phyloP scores from a whole-genome alignment of 2,113 vertebrate genomes.

The Atrichornis clamosus region DNA sequence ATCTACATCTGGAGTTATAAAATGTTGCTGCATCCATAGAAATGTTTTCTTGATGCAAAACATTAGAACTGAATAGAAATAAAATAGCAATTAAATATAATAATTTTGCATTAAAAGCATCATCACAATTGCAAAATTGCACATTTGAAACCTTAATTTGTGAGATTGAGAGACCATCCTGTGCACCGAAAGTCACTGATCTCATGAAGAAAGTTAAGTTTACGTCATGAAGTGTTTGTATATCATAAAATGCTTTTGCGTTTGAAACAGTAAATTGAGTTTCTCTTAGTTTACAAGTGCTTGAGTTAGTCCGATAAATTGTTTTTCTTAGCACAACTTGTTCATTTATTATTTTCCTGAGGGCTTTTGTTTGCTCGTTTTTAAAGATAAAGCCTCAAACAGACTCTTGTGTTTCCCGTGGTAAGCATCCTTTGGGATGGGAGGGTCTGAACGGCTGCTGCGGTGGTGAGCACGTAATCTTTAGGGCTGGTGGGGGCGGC shows the following conservation, averaged over 20 bases:
- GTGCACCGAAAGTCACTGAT: background rate
- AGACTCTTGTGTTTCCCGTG: background rate
- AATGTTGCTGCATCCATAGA: constrained; percentile 5
- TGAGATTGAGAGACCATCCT: background rate
- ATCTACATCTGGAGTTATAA: constrained; percentile 18
- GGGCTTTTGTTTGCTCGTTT: background rate
- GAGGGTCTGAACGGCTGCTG: background rate
- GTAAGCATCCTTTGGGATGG: background rate
- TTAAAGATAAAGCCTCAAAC: background rate
- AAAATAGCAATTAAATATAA: constrained; percentile 41
- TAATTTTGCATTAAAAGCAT: constrained; percentile 2
- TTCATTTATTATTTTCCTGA: background rate
- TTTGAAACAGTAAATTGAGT: background rate
- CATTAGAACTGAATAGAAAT: constrained; percentile 19
- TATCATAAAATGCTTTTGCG: background rate
- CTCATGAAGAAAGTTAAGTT: background rate
- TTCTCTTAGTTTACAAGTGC: background rate
- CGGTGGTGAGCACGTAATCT: fast-evolving
- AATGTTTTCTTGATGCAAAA: constrained; percentile 7
- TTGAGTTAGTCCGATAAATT: background rate
- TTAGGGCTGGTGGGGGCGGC: background rate
- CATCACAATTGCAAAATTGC: background rate
- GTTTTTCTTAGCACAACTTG: background rate
- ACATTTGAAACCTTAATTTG: background rate
- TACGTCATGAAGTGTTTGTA: background rate